These are phyloP conservation scores for Onchidella celtica DNA, from an alignment of 2,888 invertebrate genomes.

Conservation along the genomic window DNA sequence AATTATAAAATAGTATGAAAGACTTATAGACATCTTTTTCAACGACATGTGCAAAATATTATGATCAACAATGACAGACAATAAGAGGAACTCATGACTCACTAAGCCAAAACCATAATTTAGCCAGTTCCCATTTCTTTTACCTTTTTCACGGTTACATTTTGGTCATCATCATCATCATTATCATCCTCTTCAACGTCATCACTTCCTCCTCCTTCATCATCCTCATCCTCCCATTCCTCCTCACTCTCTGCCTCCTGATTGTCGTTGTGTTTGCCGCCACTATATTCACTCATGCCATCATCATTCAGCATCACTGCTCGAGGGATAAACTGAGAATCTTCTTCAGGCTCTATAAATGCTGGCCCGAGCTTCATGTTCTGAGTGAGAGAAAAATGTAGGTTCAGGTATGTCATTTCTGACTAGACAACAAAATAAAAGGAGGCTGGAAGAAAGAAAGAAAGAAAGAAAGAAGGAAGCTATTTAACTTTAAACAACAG, in stretches of 20 bases:
- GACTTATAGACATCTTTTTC: no score
- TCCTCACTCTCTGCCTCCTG: constrained; percentile 39
- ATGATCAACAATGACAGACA: no score
- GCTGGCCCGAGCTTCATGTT: neutral
- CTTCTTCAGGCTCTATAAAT: neutral
- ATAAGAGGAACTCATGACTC: no score
- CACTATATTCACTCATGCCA: constrained; percentile 35
- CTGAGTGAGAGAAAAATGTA: neutral
- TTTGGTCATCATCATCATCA: constrained; percentile 56
- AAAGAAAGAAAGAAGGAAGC: neutral
- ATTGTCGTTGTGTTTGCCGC: neutral
- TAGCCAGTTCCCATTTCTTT: no score
- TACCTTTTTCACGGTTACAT: constrained; percentile 61
- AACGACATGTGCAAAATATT: no score
- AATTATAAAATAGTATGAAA: no score
- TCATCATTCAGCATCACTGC: constrained; percentile 22
- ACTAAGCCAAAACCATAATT: no score
- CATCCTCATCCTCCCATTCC: constrained; percentile 46
- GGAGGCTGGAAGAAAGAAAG: neutral
- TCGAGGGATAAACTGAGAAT: constrained; percentile 16
- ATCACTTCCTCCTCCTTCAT: constrained; percentile 50
- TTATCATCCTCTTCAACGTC: constrained; percentile 49
- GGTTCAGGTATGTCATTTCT: neutral
- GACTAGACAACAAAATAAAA: neutral
- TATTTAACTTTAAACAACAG: no score